A percentile compares a stretch with the other conserved stretches of the same genome.
Conservation (phyloP, 2,797 vertebrate species). For the Enteromius anoplus region DNA sequence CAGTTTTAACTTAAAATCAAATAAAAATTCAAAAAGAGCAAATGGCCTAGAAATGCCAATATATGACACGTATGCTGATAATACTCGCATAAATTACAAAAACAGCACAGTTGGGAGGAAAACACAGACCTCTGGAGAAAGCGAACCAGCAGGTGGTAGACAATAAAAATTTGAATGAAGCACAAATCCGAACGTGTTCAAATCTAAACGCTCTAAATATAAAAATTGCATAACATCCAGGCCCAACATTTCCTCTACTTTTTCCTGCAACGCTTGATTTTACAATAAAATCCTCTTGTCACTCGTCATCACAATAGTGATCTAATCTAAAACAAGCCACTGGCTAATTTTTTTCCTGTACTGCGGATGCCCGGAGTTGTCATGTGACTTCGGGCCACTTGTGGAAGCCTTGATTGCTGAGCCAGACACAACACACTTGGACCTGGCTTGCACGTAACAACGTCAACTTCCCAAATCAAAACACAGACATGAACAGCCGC, state of each 20-base stretch:
- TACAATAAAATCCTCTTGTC: not conserved
- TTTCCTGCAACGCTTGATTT: not conserved
- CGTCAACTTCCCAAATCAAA: conserved; percentile 55
- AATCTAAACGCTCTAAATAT: not conserved
- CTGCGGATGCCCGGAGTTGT: not conserved
- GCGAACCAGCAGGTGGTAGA: not conserved
- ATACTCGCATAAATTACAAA: not conserved
- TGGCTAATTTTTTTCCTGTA: not conserved
- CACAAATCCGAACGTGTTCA: not conserved
- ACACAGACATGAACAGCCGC: conserved; percentile 55
- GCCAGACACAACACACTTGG: conserved; percentile 60
- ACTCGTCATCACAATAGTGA: not conserved
- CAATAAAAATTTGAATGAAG: not conserved
- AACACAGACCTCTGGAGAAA: not conserved
- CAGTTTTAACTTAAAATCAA: not conserved
- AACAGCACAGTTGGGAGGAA: not conserved
- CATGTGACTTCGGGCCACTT: conserved; percentile 30
- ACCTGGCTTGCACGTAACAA: not conserved
- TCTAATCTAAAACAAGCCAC: not conserved
- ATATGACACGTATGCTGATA: not conserved
- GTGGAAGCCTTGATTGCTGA: conserved; percentile 13
- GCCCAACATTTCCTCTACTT: not conserved
- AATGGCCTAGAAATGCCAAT: not conserved
- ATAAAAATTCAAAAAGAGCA: not conserved
- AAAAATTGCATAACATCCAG: not conserved